phyloP scores from a whole-genome alignment of 2,113 vertebrate species.

The Ptilorrhoa leucosticta region DNA sequence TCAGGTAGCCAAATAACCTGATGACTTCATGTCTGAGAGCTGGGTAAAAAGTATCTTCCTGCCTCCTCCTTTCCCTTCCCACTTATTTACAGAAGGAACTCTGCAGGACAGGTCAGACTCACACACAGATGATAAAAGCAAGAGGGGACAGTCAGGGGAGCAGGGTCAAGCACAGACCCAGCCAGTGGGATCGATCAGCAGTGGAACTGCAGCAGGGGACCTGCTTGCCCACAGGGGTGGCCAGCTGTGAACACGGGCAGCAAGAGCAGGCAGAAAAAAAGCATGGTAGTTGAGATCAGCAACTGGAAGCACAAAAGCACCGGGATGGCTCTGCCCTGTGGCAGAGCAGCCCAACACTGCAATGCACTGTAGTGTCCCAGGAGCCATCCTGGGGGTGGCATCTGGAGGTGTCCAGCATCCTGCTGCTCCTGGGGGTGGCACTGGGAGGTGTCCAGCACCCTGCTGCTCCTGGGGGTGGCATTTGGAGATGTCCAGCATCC shows the following conservation, averaged over 20 bases:
- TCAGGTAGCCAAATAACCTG: conserved; percentile 8
- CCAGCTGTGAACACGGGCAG: neutral
- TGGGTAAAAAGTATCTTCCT: neutral
- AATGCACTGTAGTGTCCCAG: neutral
- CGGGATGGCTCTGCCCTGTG: neutral
- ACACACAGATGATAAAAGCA: neutral
- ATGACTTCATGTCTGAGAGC: conserved; percentile 38
- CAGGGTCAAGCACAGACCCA: neutral
- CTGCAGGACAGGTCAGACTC: neutral
- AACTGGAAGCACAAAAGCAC: neutral
- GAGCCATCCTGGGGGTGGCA: neutral
- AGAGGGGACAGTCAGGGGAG: neutral
- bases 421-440: neutral
- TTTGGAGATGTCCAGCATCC: neutral
- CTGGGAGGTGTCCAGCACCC: neutral
- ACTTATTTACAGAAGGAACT: neutral
- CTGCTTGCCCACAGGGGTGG: neutral
- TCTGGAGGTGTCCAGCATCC: neutral
- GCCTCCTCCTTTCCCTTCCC: neutral
- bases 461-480: neutral
- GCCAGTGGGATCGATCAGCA: neutral
- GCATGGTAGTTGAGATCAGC: neutral
- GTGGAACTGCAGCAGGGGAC: neutral
- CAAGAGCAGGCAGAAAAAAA: neutral
- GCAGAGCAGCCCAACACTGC: neutral